Evolutionary conservation across 2,113 vertebrate genomes (phyloP).

Genomic region (Pheucticus melanocephalus): DNA sequence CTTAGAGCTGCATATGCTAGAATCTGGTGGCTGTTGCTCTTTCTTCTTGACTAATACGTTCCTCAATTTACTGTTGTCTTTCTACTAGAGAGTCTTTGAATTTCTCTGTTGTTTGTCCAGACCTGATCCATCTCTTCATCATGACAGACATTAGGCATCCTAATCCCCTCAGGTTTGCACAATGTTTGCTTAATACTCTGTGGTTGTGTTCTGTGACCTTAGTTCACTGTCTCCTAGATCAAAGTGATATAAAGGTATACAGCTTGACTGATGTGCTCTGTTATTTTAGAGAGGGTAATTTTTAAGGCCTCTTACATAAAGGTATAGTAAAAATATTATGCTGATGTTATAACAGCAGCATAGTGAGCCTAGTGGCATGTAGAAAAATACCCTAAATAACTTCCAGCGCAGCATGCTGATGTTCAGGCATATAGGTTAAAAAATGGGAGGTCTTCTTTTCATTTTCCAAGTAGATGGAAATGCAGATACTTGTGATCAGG

Average conservation of each 20-base stretch:
- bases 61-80: rapidly evolving
- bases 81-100: background rate
- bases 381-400: background rate
- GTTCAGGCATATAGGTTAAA: background rate
- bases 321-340: background rate
- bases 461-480: background rate
- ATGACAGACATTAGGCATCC: background rate
- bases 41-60: background rate
- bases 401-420: background rate
- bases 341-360: background rate
- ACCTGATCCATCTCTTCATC: background rate
- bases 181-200: background rate
- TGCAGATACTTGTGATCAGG: background rate
- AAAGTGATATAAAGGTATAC: background rate
- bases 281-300: background rate
- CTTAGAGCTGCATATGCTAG: background rate
- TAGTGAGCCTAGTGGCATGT: background rate
- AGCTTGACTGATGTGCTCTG: background rate
- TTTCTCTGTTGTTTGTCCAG: background rate
- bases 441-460: background rate
- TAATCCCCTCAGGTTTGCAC: background rate
- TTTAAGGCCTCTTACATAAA: background rate
- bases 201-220: background rate
- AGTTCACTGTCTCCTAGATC: background rate
- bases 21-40: background rate